phyloP scores from a whole-genome alignment of 2,888 invertebrate species.

The Odontothrips loti region DNA sequence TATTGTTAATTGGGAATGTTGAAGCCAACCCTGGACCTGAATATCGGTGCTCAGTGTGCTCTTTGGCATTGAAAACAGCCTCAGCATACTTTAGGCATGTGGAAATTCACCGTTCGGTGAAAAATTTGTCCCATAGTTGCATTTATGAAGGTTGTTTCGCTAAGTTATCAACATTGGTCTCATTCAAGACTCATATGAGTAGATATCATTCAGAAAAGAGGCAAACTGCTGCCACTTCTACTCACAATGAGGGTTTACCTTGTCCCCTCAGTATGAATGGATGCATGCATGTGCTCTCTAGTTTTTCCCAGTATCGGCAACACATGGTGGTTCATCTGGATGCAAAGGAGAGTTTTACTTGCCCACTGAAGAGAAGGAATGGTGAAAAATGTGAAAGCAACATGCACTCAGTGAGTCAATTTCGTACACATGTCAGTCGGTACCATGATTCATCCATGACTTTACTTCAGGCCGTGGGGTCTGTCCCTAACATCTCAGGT shows the following conservation, averaged over 20 bases:
- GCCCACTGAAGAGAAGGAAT: no score
- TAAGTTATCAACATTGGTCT: not conserved
- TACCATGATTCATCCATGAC: not conserved
- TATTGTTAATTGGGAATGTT: not conserved
- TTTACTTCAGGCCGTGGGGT: not conserved
- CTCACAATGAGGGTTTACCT: no score
- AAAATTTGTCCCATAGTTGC: not conserved
- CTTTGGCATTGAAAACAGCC: not conserved
- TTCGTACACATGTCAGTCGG: no score
- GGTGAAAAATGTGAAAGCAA: no score
- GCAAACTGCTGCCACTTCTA: no score
- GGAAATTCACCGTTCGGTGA: no score
- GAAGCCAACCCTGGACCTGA: not conserved
- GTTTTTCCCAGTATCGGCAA: no score
- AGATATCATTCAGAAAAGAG: not conserved
- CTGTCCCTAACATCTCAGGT: not conserved
- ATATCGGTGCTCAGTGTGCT: not conserved
- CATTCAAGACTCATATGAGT: not conserved
- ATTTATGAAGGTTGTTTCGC: not conserved
- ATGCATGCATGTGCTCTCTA: no score
- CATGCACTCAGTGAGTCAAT: no score
- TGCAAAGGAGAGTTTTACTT: no score
- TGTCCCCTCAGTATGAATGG: no score
- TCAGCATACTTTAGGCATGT: not conserved
- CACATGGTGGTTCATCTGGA: no score